These are phyloP conservation scores for Eurois occulta DNA, from an alignment of 2,888 invertebrate genomes.

Conservation along the genomic window DNA sequence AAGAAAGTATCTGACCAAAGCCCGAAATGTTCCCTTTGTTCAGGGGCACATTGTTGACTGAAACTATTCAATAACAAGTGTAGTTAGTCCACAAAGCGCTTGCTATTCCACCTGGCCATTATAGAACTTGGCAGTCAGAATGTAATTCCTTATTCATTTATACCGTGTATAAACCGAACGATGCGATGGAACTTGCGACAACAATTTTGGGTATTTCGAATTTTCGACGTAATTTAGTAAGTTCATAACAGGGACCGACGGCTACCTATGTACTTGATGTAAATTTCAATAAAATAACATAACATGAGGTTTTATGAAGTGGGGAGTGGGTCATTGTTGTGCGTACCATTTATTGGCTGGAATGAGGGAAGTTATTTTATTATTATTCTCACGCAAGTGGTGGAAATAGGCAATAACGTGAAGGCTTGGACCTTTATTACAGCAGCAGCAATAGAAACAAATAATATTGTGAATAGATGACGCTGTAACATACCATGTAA, in stretches of 20 bases:
- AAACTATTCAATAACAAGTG: conserved; percentile 79
- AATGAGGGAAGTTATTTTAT: conserved; percentile 51
- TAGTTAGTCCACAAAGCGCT: conserved; percentile 67
- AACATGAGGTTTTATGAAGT: conserved; percentile 52
- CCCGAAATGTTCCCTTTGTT: conserved; percentile 70
- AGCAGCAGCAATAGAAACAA: conserved; percentile 36
- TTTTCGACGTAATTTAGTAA: conserved; percentile 58
- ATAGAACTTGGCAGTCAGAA: conserved; percentile 60
- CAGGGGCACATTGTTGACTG: conserved; percentile 73
- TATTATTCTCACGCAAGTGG: conserved; percentile 56
- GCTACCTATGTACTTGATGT: conserved; percentile 34
- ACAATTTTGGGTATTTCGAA: conserved; percentile 65
- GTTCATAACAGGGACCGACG: conserved; percentile 52
- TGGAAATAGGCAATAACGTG: conserved; percentile 41
- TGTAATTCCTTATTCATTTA: conserved; percentile 81
- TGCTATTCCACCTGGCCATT: conserved; percentile 63
- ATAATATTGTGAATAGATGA: conserved; percentile 36
- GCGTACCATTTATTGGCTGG: conserved; percentile 50
- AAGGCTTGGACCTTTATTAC: conserved; percentile 45
- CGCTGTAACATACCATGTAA: conserved; percentile 22
- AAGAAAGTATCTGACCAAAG: conserved; percentile 65
- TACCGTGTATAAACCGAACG: conserved; percentile 69
- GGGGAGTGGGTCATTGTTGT: conserved; percentile 44
- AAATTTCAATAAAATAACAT: conserved; percentile 58
- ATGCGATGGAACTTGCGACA: conserved; percentile 66